These are phyloP conservation scores for Phaedon cochleariae DNA, from an alignment of 2,888 invertebrate genomes.

Conservation along the genomic window DNA sequence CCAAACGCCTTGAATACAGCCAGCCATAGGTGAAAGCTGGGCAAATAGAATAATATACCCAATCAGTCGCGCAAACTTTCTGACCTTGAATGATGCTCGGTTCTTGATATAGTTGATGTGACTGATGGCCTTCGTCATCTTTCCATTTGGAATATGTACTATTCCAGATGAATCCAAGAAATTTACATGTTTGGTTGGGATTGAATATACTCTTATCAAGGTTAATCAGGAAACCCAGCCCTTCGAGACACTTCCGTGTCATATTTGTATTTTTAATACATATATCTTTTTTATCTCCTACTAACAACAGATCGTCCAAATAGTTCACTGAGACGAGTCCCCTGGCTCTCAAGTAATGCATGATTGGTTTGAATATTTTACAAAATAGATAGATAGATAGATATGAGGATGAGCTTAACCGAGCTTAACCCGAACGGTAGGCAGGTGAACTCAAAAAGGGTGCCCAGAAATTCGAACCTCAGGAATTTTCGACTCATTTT, in stretches of 20 bases:
- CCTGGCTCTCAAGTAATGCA: constrained; percentile 12
- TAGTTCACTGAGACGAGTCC: constrained; percentile 16
- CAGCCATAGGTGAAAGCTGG: background rate
- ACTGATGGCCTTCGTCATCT: background rate
- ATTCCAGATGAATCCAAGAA: constrained; percentile 18
- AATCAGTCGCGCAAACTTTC: background rate
- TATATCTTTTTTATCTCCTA: background rate
- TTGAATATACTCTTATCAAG: constrained; percentile 11
- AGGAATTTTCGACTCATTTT: constrained; percentile 1
- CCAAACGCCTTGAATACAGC: background rate
- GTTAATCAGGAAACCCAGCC: constrained; percentile 7
- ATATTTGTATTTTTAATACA: background rate
- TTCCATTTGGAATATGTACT: background rate
- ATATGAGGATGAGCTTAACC: constrained; percentile 20
- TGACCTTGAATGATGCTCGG: background rate
- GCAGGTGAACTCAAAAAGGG: constrained; percentile 17
- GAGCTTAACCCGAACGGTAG: too few species aligned
- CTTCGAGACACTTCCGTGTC: background rate
- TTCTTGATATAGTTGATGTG: background rate
- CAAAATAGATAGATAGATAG: constrained; percentile 24
- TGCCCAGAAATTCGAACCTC: background rate
- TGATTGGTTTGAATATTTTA: constrained; percentile 25
- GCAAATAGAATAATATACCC: background rate
- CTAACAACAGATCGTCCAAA: constrained; percentile 23
- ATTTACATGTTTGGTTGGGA: constrained; percentile 12